These are phyloP conservation scores for Eilema caniola DNA, from an alignment of 2,888 invertebrate species.

Conservation along the genomic window DNA sequence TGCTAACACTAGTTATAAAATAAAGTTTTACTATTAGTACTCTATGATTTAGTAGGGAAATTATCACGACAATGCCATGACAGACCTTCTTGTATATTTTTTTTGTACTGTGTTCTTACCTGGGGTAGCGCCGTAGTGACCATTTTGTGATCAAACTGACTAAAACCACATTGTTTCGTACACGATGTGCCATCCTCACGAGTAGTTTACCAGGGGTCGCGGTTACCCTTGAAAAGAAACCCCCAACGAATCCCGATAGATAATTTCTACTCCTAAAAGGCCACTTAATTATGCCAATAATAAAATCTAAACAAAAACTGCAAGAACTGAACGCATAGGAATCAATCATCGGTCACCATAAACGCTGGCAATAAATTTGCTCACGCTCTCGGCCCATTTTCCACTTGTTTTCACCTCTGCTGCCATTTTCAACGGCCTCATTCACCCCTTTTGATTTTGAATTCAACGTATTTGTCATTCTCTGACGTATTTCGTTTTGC, in stretches of 20 bases:
- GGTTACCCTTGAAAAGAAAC: too few species aligned
- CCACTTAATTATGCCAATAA: neutral
- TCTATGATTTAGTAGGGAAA: too few species aligned
- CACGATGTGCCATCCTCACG: too few species aligned
- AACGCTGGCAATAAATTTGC: constrained; percentile 73
- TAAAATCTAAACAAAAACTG: constrained; percentile 32
- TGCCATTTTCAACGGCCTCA: constrained; percentile 53
- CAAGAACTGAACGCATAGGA: constrained; percentile 57
- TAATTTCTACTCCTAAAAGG: neutral
- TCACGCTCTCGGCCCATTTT: constrained; percentile 70
- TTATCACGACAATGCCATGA: too few species aligned
- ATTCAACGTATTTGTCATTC: constrained; percentile 62
- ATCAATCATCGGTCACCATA: constrained; percentile 72
- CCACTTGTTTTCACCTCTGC: constrained; percentile 79
- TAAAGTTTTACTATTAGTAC: too few species aligned
- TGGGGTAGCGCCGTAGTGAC: too few species aligned
- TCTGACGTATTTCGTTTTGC: constrained; percentile 52
- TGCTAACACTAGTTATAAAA: too few species aligned
- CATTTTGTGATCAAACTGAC: too few species aligned
- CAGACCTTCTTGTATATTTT: too few species aligned
- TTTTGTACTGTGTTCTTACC: too few species aligned
- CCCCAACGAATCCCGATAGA: neutral
- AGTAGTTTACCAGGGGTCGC: too few species aligned
- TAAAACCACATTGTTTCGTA: too few species aligned
- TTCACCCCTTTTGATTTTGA: constrained; percentile 55